Evolutionary conservation across 2,797 vertebrate species (phyloP), one percentile per base, ranked within the genome.

Genomic region (Champsocephalus gunnari): DNA sequence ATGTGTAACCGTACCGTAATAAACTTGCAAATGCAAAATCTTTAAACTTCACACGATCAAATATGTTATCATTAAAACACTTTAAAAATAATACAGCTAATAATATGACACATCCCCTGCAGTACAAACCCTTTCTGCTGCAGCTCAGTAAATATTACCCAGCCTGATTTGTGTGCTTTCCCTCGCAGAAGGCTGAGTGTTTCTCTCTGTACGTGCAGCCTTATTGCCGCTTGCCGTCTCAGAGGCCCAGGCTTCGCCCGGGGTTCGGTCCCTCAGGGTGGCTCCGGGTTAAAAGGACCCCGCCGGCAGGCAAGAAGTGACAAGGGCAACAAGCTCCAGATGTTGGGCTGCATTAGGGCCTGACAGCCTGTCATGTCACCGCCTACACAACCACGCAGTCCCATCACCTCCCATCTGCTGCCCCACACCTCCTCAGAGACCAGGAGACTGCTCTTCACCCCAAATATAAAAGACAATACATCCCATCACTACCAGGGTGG

Each of bases 331-430:
- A 86, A 86, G 84, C 86, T 94, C 93, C 94, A 96, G 94, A 95
- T 95, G 95, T 94, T 94, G 12, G 70, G 17, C 86, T 94, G 88
- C 94, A 96, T 95, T 94, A 95, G 87, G 77, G 87, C 53, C 85
- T 89, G 93, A 92, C 92, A 88, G 91, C 73, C 64, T 92, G 93
- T 94, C 93, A 91, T 95, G 92, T 94, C 80, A 38, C 81, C 82
- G 86, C 92, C 91, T 86, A 77, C 85, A 43, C 91, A 89, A 92
- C 89, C 90, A 89, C 93, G 79, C 75, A 92, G 86, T 91, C 83
- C 92, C 88, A 91, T 94, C 92, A 89, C 75, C 80, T 83, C 84
- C 92, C 93, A 94, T 94, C 94, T 95, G 92, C 89, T 92, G 77
- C 87, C 45, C 70, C 17, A 90, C 89, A 87, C 83, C 84, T 89